Base-by-base conservation (phyloP, 2,888 invertebrate genomes). In the Leptinotarsa tumamoca region DNA sequence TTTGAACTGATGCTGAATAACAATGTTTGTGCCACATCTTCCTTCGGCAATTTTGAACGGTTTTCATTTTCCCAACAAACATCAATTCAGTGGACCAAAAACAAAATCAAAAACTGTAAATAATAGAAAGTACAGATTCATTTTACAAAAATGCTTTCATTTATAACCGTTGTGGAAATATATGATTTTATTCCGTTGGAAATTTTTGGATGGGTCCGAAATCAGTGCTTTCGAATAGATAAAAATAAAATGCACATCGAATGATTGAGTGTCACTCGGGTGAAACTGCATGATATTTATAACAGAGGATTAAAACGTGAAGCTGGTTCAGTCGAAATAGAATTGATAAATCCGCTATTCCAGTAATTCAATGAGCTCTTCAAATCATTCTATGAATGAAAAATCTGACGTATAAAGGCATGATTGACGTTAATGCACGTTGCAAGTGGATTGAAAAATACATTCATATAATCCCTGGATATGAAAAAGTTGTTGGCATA, bases 201-300 rank as follows among this genome's bases (percentile, higher is more conserved):
- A 13, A 43, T 27, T 3, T 63, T 63, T 33, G 63, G 33, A 15
- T 23, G 17, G 1, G 17, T 63, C 15, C 10, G n/a, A 63, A 63
- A 63, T 63, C 33, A 63, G n/a, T 43, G 43, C 43, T 43, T n/a
- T 63, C 0, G 63, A 63, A 27, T 63, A 43, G 63, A 33, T 63
- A 63, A 63, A 63, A 63, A 63, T 63, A 15, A 33, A 4, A 63
- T 33, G 27, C 43, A 33, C 33, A 5, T 43, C 33, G n/a, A 63
- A 63, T 63, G 63, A 63, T 63, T 33, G 43, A 63, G 63, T 43
- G 63, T n/a, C 63, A 63, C n/a, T 63, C n/a, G 63, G 63, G 63
- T 63, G 4, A 33, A 33, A 27, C 63, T 27, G 63, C 63, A 15
- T n/a, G 63, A 43, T n/a, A 63, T 33, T 63, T 43, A 27, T n/a